Base-by-base conservation (phyloP, 2,888 invertebrate genomes). In the Cataglyphis rosenhaueri region DNA sequence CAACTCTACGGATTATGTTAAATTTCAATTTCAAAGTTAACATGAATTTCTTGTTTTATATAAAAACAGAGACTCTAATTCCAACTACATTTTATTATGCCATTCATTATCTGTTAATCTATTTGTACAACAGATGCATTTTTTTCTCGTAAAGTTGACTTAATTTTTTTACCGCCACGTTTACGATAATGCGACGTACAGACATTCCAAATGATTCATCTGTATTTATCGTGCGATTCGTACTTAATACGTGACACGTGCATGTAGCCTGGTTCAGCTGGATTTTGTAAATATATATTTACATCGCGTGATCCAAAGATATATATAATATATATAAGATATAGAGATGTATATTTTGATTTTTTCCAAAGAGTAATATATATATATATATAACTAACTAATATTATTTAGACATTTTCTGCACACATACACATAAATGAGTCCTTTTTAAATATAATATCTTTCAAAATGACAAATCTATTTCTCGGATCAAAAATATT, bases 301-400 rank as follows among this genome's bases (percentile, higher is more conserved):
- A 85, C 87, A 87, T 81, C 81, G 81, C 79, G 75, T 87, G 82
- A 85, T 89, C 89, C 91, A 92, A 91, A 92, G 91, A 90, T 83
- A 89, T 87, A 71, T n/a, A 74, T 74, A 44, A 71, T n/a, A 74
- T 74, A 44, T 68, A 61, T 29, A 55, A 1, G 25, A 35, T 62
- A 76, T 64, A 55, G 52, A 84, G 57, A 82, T 38, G 68, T 70
- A 84, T 66, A 29, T 82, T 48, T 74, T 65, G 52, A 76, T 59
- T 70, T 73, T 76, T 25, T 79, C 82, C 84, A 83, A 89, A 87
- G 86, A 35, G 35, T 35, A 35, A 75, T 83, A 79, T 85, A 66
- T 55, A 55, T 12, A 9, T 21, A 44, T 15, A 76, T 38, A 66
- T 15, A 57, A 3, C 32, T 32, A 76, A 15, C 41, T 73, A n/a